Percentiles rank a stretch among this genome's conserved stretches.
These are phyloP conservation scores for Gymnobelideus leadbeateri DNA, from an alignment of 2,113 vertebrate species.

Conservation along the genomic window DNA sequence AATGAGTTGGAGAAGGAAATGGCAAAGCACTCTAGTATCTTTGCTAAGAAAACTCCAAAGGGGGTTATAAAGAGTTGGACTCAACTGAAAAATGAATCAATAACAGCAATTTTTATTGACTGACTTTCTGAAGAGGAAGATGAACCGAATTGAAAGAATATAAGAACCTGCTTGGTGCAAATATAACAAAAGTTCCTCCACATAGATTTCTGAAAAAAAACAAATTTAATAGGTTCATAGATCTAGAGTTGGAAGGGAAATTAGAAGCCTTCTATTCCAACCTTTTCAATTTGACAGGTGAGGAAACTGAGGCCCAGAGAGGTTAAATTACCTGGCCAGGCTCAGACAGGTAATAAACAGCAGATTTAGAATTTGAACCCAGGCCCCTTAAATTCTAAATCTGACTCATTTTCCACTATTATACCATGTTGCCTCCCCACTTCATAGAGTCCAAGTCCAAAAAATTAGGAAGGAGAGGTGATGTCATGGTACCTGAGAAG, in stretches of 20 bases:
- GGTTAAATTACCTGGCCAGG: background rate
- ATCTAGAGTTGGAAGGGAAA: background rate
- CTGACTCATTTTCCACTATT: background rate
- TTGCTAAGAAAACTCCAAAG: background rate
- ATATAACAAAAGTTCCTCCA: background rate
- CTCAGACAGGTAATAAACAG: background rate
- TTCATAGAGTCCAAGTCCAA: background rate
- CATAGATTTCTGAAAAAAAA: background rate
- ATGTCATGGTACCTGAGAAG: background rate
- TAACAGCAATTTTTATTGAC: background rate
- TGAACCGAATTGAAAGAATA: slow-evolving; percentile 44
- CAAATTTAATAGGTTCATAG: background rate
- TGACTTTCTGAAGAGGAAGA: background rate
- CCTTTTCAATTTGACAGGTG: background rate
- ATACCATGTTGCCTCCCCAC: background rate
- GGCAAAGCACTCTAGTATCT: background rate
- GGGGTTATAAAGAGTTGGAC: background rate
- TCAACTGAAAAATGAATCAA: background rate
- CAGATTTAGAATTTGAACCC: background rate
- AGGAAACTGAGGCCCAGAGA: background rate
- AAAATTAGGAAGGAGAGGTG: background rate
- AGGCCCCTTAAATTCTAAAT: background rate
- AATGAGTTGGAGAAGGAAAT: background rate
- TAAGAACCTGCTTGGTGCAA: background rate
- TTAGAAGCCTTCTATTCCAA: background rate